Conservation (phyloP, 2,797 vertebrate genomes). For the Dromococcyx pavoninus region DNA sequence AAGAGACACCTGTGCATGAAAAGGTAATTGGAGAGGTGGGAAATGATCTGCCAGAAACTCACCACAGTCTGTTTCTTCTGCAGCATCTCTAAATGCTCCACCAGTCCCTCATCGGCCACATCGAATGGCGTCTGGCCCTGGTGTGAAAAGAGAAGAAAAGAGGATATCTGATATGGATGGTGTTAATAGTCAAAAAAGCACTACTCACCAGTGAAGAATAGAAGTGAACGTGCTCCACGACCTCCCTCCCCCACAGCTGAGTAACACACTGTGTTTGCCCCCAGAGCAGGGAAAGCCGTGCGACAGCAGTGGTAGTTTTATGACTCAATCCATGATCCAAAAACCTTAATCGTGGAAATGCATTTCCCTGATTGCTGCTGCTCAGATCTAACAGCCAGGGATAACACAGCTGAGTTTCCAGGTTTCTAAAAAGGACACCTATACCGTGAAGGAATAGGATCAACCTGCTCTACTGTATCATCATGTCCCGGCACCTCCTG, state of each 20-base stretch:
- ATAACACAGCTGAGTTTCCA: background rate
- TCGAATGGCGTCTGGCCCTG: conserved; percentile 81
- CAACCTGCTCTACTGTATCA: background rate
- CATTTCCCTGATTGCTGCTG: background rate
- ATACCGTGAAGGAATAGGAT: background rate
- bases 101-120: conserved; percentile 79
- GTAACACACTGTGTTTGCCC: background rate
- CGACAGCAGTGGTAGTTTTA: background rate
- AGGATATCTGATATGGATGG: background rate
- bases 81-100: conserved; percentile 78
- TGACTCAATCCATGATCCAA: background rate
- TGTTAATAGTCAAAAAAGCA: background rate
- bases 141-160: background rate
- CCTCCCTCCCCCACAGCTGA: background rate
- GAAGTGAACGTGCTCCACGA: background rate
- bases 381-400: background rate
- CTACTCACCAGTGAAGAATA: background rate
- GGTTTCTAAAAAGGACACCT: background rate
- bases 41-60: conserved; percentile 36
- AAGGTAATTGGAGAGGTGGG: background rate
- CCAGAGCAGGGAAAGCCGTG: background rate
- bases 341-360: background rate
- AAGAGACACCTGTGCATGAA: background rate
- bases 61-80: conserved; percentile 81
- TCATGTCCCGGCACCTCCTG: accelerated